A percentile compares a stretch with the other conserved stretches of the same genome.
Conservation (phyloP, 2,797 vertebrate species). For the Microctenopoma stevenorrisi region DNA sequence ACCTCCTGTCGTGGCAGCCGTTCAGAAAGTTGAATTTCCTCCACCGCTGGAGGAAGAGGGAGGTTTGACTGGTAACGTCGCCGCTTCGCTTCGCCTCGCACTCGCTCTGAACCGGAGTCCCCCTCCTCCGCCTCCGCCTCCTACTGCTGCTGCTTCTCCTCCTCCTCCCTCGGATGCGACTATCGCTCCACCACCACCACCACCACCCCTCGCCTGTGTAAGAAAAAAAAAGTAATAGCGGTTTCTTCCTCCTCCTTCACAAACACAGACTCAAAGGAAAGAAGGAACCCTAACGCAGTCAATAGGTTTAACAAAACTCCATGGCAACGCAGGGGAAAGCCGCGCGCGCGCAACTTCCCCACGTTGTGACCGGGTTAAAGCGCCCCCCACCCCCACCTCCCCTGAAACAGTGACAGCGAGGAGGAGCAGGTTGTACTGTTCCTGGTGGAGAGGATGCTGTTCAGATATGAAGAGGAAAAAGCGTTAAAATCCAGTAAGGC, state of each 20-base stretch:
- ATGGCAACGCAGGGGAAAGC: conserved; percentile 81
- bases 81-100: conserved; percentile 30
- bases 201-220: conserved; percentile 47
- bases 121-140: conserved; percentile 50
- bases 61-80: conserved; percentile 16
- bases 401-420: conserved; percentile 67
- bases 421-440: conserved; percentile 56
- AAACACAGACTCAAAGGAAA: conserved; percentile 79
- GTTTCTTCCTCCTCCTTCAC: conserved; percentile 74
- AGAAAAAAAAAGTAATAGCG: conserved; percentile 71
- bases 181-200: conserved; percentile 27
- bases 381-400: conserved; percentile 14
- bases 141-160: conserved; percentile 34
- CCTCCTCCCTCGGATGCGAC: conserved; percentile 61
- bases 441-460: conserved; percentile 27
- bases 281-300: conserved; percentile 77
- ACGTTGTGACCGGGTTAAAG: conserved; percentile 81
- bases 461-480: conserved; percentile 27
- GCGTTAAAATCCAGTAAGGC: not conserved
- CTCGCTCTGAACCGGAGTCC: conserved; percentile 59
- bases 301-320: conserved; percentile 81
- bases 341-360: conserved; percentile 79
- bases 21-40: conserved; percentile 64
- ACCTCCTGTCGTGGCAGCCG: conserved; percentile 49
- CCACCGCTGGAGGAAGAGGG: conserved; percentile 39